Base-by-base conservation (phyloP, 2,113 vertebrate genomes). In the Thunnus maccoyii region DNA sequence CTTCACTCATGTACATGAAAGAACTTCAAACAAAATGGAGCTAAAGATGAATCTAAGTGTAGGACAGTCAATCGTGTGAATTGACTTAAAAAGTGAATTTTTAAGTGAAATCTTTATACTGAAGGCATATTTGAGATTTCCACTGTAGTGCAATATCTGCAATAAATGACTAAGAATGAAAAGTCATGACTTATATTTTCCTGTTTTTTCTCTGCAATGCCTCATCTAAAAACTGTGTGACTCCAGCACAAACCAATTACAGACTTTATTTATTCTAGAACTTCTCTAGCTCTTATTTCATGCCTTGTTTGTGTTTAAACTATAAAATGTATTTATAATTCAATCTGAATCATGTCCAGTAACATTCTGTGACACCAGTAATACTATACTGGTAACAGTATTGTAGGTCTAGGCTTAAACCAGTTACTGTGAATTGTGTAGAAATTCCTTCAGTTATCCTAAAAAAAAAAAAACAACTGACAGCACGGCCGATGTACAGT, bases 251-350 rank as follows among this genome's bases (percentile, higher is more conserved):
- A 72, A 67, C 44, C 69, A 80, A 67, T 73, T 52, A 73, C 52
- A 60, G 47, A 74, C 55, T 62, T 63, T 63, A 74, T 80, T 44
- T 58, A 80, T 44, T 66, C 17, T 52, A 10, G 14, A 60, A 60
- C 17, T 60, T 36, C 27, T 65, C n/a, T 27, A 72, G 61, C 55
- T 80, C 54, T 46, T 52, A 17, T 81, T n/a, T 55, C 11, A 55
- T 61, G 70, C 60, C 47, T 30, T 18, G 55, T 32, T 46, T 67
- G 22, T 68, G 70, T 68, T 47, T 14, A 3, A 68, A 48, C 56
- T 48, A 47, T 50, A 81, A 81, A 67, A 69, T 18, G 48, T 61
- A 81, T 81, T 74, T 68, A 25, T 75, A 58, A 72, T 73, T 58
- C 27, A 44, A n/a, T 72, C 52, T 66, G 17, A 58, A 56, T 58